Conservation (phyloP, 2,888 invertebrate genomes). For the Orthonevra nobilis region DNA sequence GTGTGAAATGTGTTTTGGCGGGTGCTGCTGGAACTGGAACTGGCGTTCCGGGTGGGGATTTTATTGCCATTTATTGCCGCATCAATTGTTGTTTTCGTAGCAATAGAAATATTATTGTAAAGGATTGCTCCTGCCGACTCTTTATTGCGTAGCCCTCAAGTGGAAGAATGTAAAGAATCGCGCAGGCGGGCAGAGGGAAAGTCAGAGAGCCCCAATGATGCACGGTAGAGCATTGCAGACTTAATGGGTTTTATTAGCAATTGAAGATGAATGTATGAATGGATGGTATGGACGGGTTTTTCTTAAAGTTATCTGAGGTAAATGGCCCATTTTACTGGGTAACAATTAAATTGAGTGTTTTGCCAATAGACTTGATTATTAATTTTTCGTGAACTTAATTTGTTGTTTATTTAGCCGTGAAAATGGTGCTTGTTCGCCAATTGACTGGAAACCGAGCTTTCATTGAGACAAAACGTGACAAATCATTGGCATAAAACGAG, state of each 20-base stretch:
- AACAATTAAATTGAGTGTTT: slow-evolving; percentile 59
- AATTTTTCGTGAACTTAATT: slow-evolving; percentile 47
- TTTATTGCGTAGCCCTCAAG: slow-evolving; percentile 48
- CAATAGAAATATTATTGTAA: slow-evolving; percentile 70
- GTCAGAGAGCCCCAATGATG: too few species aligned
- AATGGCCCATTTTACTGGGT: not conserved
- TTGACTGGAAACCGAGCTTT: not conserved
- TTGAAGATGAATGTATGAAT: slow-evolving; percentile 14
- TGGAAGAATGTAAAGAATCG: slow-evolving; percentile 43
- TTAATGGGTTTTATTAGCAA: slow-evolving; percentile 57
- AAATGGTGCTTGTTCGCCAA: slow-evolving; percentile 1
- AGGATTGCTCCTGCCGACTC: slow-evolving; percentile 61
- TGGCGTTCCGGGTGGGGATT: slow-evolving; percentile 23
- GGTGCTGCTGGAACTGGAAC: slow-evolving; percentile 23
- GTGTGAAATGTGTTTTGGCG: slow-evolving; percentile 5
- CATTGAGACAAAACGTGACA: not conserved
- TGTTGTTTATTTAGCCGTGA: slow-evolving; percentile 21
- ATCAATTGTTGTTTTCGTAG: slow-evolving; percentile 67
- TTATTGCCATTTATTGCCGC: slow-evolving; percentile 68
- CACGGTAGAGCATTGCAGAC: slow-evolving; percentile 4
- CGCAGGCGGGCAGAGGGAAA: not conserved
- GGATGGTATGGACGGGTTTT: not conserved
- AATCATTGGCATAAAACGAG: too few species aligned
- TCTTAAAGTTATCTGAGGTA: too few species aligned
- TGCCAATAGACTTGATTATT: slow-evolving; percentile 48